A percentile compares a stretch with the other conserved stretches of the same genome.
These are phyloP conservation scores for Sialis lutaria DNA, from an alignment of 2,888 invertebrate species.

Conservation along the genomic window DNA sequence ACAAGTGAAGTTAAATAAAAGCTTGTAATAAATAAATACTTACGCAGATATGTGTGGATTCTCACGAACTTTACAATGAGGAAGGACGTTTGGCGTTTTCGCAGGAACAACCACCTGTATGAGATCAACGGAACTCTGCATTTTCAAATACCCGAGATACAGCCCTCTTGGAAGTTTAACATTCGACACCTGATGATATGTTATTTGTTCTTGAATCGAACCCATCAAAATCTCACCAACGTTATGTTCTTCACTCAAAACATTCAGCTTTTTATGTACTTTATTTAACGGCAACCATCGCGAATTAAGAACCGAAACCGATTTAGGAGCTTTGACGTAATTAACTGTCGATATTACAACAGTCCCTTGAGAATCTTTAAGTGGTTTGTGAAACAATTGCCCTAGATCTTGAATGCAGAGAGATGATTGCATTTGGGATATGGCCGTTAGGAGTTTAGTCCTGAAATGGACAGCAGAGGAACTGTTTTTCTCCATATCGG, in stretches of 20 bases:
- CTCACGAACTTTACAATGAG: constrained; percentile 81
- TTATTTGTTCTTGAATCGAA: constrained; percentile 65
- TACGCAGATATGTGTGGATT: constrained; percentile 93
- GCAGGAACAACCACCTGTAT: constrained; percentile 86
- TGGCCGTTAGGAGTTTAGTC: constrained; percentile 80
- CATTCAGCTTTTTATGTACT: constrained; percentile 59
- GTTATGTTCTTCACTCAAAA: constrained; percentile 53
- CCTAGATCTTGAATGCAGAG: constrained; percentile 87
- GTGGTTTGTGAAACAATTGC: constrained; percentile 80
- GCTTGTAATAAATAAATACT: constrained; percentile 23
- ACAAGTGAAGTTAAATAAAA: no score
- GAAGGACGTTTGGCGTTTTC: constrained; percentile 85
- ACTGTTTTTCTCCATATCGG: constrained; percentile 87
- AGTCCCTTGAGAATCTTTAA: constrained; percentile 78
- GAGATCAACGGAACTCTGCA: constrained; percentile 90
- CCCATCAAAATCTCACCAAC: constrained; percentile 73
- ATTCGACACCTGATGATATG: constrained; percentile 63
- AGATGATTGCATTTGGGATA: constrained; percentile 83
- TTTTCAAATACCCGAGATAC: constrained; percentile 90
- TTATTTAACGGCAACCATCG: constrained; percentile 84
- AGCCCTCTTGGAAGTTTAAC: constrained; percentile 72
- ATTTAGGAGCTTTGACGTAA: constrained; percentile 62
- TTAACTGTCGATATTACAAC: constrained; percentile 80
- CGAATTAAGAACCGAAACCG: constrained; percentile 76
- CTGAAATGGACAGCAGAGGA: constrained; percentile 84